Conservation (phyloP, 2,113 vertebrate species). For the Hydrolagus affinis region DNA sequence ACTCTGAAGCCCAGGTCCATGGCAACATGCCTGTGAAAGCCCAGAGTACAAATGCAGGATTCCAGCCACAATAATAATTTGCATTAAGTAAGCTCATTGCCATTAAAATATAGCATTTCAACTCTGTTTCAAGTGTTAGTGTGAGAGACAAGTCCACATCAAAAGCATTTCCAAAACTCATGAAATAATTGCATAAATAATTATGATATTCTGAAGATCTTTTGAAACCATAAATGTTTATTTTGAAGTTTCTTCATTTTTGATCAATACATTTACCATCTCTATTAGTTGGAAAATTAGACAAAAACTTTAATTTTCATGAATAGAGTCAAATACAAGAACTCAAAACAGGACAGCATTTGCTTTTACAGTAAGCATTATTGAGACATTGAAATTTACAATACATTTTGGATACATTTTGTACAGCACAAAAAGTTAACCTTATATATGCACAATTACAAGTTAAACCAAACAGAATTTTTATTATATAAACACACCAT, state of each 20-base stretch:
- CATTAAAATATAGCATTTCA: background rate
- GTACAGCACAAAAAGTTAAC: constrained; percentile 4
- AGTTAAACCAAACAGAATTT: background rate
- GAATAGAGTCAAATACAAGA: background rate
- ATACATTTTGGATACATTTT: background rate
- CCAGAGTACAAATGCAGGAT: too few relatives aligned
- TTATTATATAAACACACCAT: background rate
- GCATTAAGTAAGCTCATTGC: background rate
- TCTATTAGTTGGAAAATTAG: background rate
- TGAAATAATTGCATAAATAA: background rate
- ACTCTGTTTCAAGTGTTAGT: background rate
- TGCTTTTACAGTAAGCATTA: background rate
- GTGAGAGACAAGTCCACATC: background rate
- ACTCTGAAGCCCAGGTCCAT: background rate
- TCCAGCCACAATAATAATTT: background rate
- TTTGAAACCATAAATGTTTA: constrained; percentile 3
- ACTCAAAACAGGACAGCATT: background rate
- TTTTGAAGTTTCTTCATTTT: constrained; percentile 25
- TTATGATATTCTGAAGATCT: background rate
- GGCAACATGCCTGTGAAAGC: background rate
- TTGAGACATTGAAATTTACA: background rate
- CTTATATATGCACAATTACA: constrained; percentile 10
- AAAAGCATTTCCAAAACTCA: background rate
- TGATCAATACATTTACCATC: background rate
- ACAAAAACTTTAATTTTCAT: background rate